A percentile compares a stretch with the other conserved stretches of the same genome.
Conservation (phyloP, 2,888 invertebrate species). For the Hydrotaea diabolus region DNA sequence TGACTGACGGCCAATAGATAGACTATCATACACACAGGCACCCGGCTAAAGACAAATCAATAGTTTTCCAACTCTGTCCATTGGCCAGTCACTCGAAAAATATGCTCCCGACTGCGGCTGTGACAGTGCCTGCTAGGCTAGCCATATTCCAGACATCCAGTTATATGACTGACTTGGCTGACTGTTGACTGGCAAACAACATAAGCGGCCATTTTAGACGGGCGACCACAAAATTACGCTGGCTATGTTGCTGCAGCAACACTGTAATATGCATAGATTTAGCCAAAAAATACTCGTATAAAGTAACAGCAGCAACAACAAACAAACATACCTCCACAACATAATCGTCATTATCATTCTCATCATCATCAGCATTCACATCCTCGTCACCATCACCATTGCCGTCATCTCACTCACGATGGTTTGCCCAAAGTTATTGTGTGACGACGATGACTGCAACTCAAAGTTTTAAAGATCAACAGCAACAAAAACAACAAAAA, state of each 20-base stretch:
- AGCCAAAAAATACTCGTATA: neutral
- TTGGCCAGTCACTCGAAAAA: slow-evolving; percentile 36
- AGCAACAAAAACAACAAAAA: neutral
- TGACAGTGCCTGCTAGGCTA: too few relatives aligned
- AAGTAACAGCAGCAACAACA: neutral
- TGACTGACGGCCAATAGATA: too few relatives aligned
- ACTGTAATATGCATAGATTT: slow-evolving; percentile 24
- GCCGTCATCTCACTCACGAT: neutral
- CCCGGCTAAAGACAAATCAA: slow-evolving; percentile 26
- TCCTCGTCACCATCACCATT: neutral
- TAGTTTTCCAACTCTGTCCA: neutral
- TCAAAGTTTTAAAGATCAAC: neutral
- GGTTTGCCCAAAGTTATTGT: neutral
- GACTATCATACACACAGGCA: neutral
- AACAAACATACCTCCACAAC: neutral
- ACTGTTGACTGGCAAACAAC: slow-evolving; percentile 27
- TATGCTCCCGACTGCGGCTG: neutral
- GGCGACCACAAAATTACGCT: neutral
- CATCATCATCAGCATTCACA: neutral
- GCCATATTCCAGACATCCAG: too few relatives aligned
- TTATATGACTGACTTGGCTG: slow-evolving; percentile 17
- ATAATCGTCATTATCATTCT: neutral
- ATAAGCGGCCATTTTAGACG: neutral
- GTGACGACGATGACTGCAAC: slow-evolving; percentile 1
- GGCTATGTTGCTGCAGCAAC: neutral